Evolutionary conservation across 2,888 invertebrate species (phyloP).

Genomic region (Tribolium freemani): DNA sequence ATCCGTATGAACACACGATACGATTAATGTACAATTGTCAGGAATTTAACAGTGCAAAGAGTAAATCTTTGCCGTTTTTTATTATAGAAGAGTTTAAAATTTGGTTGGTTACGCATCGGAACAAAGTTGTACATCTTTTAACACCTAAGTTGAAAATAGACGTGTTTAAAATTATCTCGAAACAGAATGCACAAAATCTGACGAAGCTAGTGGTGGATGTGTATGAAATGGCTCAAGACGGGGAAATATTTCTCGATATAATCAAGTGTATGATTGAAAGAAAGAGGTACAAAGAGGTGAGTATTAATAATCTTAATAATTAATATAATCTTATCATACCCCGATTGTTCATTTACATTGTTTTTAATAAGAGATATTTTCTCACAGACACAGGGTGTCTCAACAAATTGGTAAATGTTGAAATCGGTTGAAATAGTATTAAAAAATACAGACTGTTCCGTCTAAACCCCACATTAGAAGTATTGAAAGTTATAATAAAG

Average conservation of each 20-base stretch:
- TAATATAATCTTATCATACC: too few relatives aligned
- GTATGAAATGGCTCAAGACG: constrained; percentile 75
- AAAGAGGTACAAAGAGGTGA: constrained; percentile 78
- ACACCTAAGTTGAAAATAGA: constrained; percentile 75
- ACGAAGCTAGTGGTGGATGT: constrained; percentile 75
- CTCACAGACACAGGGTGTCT: too few relatives aligned
- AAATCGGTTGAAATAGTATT: too few relatives aligned
- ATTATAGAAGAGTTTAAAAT: constrained; percentile 75
- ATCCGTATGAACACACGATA: constrained; percentile 75
- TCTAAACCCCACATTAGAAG: too few relatives aligned
- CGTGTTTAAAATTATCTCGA: constrained; percentile 80
- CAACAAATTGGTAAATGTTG: too few relatives aligned
- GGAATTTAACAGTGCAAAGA: constrained; percentile 76
- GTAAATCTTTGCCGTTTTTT: constrained; percentile 74
- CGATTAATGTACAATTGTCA: constrained; percentile 74
- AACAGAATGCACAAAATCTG: constrained; percentile 76
- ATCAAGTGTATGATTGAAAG: constrained; percentile 72
- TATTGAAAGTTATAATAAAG: too few relatives aligned
- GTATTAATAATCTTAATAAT: too few relatives aligned
- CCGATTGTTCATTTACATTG: too few relatives aligned
- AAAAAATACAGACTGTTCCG: too few relatives aligned
- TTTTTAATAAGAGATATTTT: too few relatives aligned
- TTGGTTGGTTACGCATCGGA: constrained; percentile 67
- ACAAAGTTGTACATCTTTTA: constrained; percentile 68
- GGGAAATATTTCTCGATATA: constrained; percentile 74